Evolutionary conservation across 2,888 invertebrate genomes (phyloP).

Genomic region (Trilocha varians): DNA sequence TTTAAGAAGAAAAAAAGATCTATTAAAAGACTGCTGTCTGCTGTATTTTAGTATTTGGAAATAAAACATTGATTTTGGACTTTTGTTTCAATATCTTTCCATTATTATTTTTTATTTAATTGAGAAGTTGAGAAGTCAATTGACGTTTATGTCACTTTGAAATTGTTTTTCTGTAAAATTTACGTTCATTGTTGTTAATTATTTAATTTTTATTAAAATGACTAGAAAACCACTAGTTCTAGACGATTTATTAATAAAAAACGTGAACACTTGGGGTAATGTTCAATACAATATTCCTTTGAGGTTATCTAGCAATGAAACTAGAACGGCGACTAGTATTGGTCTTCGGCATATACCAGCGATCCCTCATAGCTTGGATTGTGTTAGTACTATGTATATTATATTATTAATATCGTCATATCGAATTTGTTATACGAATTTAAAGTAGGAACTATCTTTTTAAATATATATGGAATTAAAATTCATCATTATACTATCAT

Average conservation of each 20-base stretch:
- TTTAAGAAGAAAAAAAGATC: slow-evolving; percentile 23
- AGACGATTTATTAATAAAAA: slow-evolving; percentile 48
- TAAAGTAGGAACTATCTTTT: too few relatives aligned
- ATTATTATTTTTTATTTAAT: too few relatives aligned
- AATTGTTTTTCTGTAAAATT: too few relatives aligned
- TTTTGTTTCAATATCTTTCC: too few relatives aligned
- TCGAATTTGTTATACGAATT: too few relatives aligned
- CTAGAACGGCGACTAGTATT: slow-evolving; percentile 45
- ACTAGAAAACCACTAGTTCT: slow-evolving; percentile 34
- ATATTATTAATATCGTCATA: too few relatives aligned
- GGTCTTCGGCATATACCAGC: slow-evolving; percentile 52
- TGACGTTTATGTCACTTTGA: too few relatives aligned
- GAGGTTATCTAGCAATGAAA: slow-evolving; percentile 51
- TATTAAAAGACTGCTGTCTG: slow-evolving; percentile 20
- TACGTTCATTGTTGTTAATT: slow-evolving; percentile 10
- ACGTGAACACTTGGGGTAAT: slow-evolving; percentile 64
- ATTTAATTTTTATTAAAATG: slow-evolving; percentile 22
- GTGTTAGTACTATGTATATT: slow-evolving; percentile 45
- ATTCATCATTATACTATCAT: too few relatives aligned
- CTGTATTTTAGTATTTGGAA: slow-evolving; percentile 5
- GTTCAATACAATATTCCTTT: slow-evolving; percentile 62
- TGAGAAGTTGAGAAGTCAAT: too few relatives aligned
- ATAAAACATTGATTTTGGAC: not conserved
- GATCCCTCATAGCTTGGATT: slow-evolving; percentile 51
- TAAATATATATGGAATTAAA: too few relatives aligned